Evolutionary conservation across 2,797 vertebrate species (phyloP).

Genomic region (Pagetopsis macropterus): DNA sequence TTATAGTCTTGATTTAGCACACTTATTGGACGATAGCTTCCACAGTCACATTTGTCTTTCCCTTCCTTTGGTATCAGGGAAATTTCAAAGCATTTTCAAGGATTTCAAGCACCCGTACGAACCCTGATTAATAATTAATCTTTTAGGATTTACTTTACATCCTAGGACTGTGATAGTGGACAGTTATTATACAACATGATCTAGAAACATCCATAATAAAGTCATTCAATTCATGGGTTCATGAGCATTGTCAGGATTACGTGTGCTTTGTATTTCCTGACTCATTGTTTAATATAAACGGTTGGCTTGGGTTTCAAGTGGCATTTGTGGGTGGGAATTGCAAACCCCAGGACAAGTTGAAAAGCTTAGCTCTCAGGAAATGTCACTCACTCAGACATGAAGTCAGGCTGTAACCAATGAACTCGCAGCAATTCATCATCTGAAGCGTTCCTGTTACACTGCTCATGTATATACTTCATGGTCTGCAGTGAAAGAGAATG

Average conservation of each 20-base stretch:
- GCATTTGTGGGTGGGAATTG: conserved; percentile 68
- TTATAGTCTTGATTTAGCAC: no score
- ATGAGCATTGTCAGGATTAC: conserved; percentile 18
- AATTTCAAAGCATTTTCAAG: no score
- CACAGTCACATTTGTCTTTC: no score
- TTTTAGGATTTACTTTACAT: not conserved
- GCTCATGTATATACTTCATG: conserved; percentile 75
- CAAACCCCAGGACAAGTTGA: conserved; percentile 60
- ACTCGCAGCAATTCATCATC: conserved; percentile 70
- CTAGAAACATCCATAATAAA: conserved; percentile 5
- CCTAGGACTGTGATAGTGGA: not conserved
- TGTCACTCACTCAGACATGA: conserved; percentile 66
- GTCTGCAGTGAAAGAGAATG: conserved; percentile 73
- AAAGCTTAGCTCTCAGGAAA: conserved; percentile 74
- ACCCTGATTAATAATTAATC: no score
- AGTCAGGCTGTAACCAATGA: conserved; percentile 63
- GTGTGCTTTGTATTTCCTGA: conserved; percentile 47
- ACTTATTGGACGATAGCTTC: no score
- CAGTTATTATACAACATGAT: not conserved
- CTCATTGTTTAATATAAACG: conserved; percentile 69
- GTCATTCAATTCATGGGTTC: conserved; percentile 10
- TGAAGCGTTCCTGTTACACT: conserved; percentile 69
- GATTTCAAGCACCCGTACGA: no score
- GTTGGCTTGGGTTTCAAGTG: conserved; percentile 65
- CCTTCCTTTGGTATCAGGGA: no score